These are phyloP conservation scores for Amaurobius ferox DNA, from an alignment of 2,888 invertebrate species.

Conservation along the genomic window DNA sequence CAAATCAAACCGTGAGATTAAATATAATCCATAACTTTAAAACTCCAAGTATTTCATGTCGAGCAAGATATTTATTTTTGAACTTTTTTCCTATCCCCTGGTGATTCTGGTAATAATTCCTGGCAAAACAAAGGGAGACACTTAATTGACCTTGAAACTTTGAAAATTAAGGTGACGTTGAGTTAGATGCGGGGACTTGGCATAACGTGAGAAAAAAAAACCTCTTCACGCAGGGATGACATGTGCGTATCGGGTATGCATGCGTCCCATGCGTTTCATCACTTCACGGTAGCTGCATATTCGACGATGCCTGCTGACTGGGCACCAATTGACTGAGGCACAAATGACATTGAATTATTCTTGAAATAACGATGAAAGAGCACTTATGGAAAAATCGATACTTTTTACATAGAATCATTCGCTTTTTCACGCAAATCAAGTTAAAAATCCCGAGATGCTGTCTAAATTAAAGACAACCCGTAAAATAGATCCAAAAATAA, in stretches of 20 bases:
- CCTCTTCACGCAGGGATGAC: not conserved
- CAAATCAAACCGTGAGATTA: too few species aligned
- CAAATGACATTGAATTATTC: too few species aligned
- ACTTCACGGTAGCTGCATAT: not conserved
- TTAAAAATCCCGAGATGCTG: too few species aligned
- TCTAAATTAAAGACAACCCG: too few species aligned
- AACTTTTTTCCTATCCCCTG: not conserved
- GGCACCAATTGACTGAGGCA: not conserved
- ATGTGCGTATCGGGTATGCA: conserved; percentile 24
- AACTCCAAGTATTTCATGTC: not conserved
- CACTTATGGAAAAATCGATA: too few species aligned
- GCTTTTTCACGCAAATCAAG: too few species aligned
- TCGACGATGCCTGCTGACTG: not conserved
- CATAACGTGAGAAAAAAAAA: conserved; percentile 24
- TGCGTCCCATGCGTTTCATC: not conserved
- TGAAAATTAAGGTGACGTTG: conserved; percentile 12
- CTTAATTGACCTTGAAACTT: conserved; percentile 1
- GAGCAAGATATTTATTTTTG: too few species aligned
- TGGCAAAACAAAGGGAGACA: not conserved
- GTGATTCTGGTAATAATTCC: not conserved
- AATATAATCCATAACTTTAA: not conserved
- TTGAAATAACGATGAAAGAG: too few species aligned
- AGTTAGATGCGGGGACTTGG: not conserved
- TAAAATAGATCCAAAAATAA: too few species aligned
- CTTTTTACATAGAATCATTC: too few species aligned